Evolutionary conservation across 2,888 invertebrate genomes (phyloP), one percentile per base, ranked within the genome.

Genomic region (Morinoia aosen): DNA sequence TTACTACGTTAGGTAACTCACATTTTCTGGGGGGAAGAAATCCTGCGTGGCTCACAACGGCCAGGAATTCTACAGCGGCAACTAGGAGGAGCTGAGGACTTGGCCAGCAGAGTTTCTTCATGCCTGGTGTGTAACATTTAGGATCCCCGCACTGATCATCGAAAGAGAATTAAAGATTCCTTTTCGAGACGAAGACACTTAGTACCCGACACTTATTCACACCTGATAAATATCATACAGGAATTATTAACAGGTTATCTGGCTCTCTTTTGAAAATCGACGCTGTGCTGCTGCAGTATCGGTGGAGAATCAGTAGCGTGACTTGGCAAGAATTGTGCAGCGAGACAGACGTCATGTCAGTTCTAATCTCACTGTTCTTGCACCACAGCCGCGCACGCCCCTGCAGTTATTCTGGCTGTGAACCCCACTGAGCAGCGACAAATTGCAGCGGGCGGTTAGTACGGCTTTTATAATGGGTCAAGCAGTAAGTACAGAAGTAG

Each of bases 61-160:
- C 57, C 25, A 93, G n/a, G 93, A 56, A 93, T 56, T 93, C 57
- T 33, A 57, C 33, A 4, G 57, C 14, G 93, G 48, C 12, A 7
- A 93, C 57, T 19, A 93, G n/a, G 8, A 90, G 40, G 33, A 90
- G 90, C 40, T 90, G 90, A 90, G 90, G 48, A 48, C 48, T 90
- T 48, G 11, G 40, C 93, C 56, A 93, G 48, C 93, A 93, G 11
- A 33, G 57, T 48, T 33, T 57, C 93, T 93, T 93, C 93, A 93
- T 93, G 93, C 93, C 93, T 93, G n/a, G 40, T 90, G 39, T 48
- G 39, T 90, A 90, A n/a, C 93, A 93, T 93, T 93, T 93, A 93
- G 56, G 57, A 90, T 90, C 40, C 48, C 12, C 16, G 48, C 4
- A 40, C 90, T 90, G 40, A 90, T 40, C 48, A 48, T 48, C 40